A percentile compares a stretch with the other conserved stretches of the same genome.
Conservation (phyloP, 2,888 invertebrate species). For the Chrysolina oricalcia region DNA sequence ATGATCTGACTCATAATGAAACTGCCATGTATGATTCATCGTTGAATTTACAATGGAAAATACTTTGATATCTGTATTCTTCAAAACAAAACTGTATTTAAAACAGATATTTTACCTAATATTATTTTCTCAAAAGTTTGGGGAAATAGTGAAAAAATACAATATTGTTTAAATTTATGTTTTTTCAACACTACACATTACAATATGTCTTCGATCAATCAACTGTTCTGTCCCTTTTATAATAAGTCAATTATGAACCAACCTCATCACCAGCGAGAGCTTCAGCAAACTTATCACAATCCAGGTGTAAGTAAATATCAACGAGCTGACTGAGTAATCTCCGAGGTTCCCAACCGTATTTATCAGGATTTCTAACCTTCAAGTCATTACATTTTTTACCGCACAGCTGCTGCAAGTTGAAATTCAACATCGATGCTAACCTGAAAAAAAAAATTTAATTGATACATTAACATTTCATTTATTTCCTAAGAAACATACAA, state of each 20-base stretch:
- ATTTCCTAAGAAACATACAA: too few species aligned
- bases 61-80: too few species aligned
- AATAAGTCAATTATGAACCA: background rate
- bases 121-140: too few species aligned
- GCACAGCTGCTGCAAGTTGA: conserved; percentile 96
- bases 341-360: conserved; percentile 98
- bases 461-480: background rate
- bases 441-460: conserved; percentile 29
- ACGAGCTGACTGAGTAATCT: conserved; percentile 92
- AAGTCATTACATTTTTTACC: conserved; percentile 96
- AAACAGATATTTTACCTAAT: too few species aligned
- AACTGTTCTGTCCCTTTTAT: background rate
- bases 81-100: too few species aligned
- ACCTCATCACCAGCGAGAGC: conserved; percentile 98
- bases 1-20: too few species aligned
- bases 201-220: too few species aligned
- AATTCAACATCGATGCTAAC: conserved; percentile 98
- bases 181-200: background rate
- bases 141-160: too few species aligned
- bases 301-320: conserved; percentile 97
- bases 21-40: too few species aligned
- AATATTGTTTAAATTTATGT: too few species aligned
- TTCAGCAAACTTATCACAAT: conserved; percentile 91
- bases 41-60: too few species aligned
- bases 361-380: conserved; percentile 93